Conservation (phyloP, 1,140 invertebrate genomes). For the Conus ventricosus region DNA sequence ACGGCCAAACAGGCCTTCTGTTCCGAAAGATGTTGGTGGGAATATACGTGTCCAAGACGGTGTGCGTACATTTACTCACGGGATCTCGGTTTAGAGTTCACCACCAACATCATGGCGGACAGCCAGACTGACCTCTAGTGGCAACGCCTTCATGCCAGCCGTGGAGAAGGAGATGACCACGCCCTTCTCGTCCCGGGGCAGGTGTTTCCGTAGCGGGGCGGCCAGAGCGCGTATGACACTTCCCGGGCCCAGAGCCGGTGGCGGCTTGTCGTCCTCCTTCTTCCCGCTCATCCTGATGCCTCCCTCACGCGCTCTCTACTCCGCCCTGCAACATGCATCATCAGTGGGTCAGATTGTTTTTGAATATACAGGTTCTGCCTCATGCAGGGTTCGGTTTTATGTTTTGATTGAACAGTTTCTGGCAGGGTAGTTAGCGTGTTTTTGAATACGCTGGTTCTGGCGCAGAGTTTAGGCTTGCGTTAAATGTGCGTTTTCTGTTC, state of each 20-base stretch:
- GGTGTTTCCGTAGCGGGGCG: constrained; percentile 26
- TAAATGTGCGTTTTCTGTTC: neutral
- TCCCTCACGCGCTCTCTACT: no score
- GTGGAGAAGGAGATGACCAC: constrained; percentile 63
- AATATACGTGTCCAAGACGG: no score
- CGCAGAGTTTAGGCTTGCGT: no score
- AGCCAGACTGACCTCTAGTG: constrained; percentile 59
- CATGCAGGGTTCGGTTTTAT: neutral
- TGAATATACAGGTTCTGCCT: neutral
- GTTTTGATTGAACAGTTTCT: neutral
- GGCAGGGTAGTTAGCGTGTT: neutral
- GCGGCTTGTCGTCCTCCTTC: constrained; percentile 66
- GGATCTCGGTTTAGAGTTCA: no score
- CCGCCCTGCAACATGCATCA: neutral
- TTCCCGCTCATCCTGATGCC: constrained; percentile 9
- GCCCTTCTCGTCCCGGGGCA: constrained; percentile 43
- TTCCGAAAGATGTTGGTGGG: no score
- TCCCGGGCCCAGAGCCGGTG: constrained; percentile 67
- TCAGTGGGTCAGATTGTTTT: no score
- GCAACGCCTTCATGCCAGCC: constrained; percentile 61
- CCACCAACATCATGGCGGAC: constrained; percentile 57
- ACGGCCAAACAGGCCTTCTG: no score
- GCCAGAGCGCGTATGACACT: constrained; percentile 69
- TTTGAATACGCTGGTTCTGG: no score
- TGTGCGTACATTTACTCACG: no score